Conservation (phyloP, 2,113 vertebrate species). For the Hemiscyllium ocellatum region DNA sequence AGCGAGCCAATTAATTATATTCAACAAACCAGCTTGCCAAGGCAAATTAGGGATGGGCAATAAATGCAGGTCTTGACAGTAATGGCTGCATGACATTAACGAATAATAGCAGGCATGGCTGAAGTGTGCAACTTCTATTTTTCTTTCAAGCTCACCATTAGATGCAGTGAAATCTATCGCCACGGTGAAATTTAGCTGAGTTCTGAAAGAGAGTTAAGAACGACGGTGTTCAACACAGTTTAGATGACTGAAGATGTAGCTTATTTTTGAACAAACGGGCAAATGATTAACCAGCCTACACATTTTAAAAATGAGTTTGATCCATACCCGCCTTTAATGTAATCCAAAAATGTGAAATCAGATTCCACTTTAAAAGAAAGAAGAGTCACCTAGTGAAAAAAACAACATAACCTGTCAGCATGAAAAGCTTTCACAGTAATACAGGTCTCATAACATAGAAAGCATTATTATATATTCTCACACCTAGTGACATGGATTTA, state of each 20-base stretch:
- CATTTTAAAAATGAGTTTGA: neutral
- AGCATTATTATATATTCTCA: neutral
- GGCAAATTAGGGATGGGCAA: neutral
- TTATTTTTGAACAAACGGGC: neutral
- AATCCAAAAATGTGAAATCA: slow-evolving; percentile 95
- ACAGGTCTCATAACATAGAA: neutral
- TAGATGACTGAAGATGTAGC: neutral
- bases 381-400: slow-evolving; percentile 75
- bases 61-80: neutral
- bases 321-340: slow-evolving; percentile 94
- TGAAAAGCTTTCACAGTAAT: neutral
- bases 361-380: slow-evolving; percentile 95
- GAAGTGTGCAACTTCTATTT: neutral
- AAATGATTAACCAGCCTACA: neutral
- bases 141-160: slow-evolving; percentile 69
- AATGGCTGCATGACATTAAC: neutral
- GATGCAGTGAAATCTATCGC: slow-evolving; percentile 97
- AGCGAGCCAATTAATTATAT: neutral
- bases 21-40: neutral
- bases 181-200: slow-evolving; percentile 95
- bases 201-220: slow-evolving; percentile 59
- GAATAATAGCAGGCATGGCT: neutral
- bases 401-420: slow-evolving; percentile 4
- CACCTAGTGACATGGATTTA: neutral
- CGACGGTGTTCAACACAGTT: neutral